Evolutionary conservation across 2,113 vertebrate genomes (phyloP).

Genomic region (Bubo blakistoni): DNA sequence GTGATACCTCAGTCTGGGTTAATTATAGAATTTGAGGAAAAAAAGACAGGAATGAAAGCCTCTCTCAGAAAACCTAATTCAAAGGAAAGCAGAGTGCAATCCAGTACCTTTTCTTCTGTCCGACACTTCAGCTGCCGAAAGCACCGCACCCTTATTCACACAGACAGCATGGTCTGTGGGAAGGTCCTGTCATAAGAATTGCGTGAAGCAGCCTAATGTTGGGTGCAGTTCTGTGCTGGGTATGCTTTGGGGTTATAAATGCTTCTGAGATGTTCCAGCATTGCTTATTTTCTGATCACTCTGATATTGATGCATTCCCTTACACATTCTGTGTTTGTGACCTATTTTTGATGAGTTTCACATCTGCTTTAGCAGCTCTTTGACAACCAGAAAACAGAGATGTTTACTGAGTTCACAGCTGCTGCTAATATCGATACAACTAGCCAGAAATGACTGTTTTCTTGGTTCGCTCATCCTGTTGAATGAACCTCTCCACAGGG

Average conservation of each 20-base stretch:
- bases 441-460: slow-evolving; percentile 57
- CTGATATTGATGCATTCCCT: slow-evolving; percentile 33
- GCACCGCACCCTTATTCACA: not conserved
- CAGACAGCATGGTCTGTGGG: not conserved
- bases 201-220: not conserved
- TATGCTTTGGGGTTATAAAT: not conserved
- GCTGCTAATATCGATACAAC: slow-evolving; percentile 14
- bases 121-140: not conserved
- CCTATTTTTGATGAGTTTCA: slow-evolving; percentile 47
- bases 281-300: slow-evolving; percentile 21
- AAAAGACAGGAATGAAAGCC: not conserved
- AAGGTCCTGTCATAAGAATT: not conserved
- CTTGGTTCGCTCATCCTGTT: slow-evolving; percentile 60
- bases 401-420: slow-evolving; percentile 62
- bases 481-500: slow-evolving; percentile 52
- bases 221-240: not conserved
- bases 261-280: not conserved
- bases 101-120: not conserved
- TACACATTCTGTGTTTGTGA: slow-evolving; percentile 40
- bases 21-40: not conserved
- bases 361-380: slow-evolving; percentile 62
- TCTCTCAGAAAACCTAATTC: not conserved
- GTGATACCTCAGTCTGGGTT: not conserved
- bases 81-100: not conserved
- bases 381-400: slow-evolving; percentile 60